Evolutionary conservation across 1,140 invertebrate species (phyloP).

Genomic region (Chlorops oryzae): DNA sequence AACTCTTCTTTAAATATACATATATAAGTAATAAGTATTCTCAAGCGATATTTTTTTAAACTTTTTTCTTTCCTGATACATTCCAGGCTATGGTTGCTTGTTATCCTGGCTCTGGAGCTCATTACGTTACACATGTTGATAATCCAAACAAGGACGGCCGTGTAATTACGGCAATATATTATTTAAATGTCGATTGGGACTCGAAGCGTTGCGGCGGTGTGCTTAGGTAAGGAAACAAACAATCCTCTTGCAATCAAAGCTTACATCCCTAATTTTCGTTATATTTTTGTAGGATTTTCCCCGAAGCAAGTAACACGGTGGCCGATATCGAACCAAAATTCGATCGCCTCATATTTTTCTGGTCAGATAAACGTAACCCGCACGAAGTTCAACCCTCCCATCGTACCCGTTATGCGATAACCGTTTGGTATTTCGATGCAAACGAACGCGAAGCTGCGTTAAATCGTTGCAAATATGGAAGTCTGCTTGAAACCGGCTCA

Average conservation of each 20-base stretch:
- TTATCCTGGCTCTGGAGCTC: constrained; percentile 86
- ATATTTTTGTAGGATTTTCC: constrained; percentile 68
- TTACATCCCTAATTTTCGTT: neutral
- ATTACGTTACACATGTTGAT: constrained; percentile 95
- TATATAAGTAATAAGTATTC: too few species aligned
- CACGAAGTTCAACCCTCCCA: constrained; percentile 92
- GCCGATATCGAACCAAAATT: constrained; percentile 90
- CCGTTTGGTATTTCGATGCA: constrained; percentile 92
- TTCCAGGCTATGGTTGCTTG: constrained; percentile 94
- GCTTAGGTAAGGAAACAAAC: constrained; percentile 53
- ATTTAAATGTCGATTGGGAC: constrained; percentile 91
- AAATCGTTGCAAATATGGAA: constrained; percentile 36
- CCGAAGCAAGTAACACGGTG: constrained; percentile 72
- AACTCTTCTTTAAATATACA: too few species aligned
- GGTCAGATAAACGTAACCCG: constrained; percentile 93
- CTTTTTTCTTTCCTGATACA: too few species aligned
- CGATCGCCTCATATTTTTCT: constrained; percentile 92
- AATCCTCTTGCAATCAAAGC: neutral
- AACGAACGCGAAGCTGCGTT: constrained; percentile 73
- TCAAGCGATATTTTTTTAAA: neutral
- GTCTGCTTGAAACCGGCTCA: constrained; percentile 11
- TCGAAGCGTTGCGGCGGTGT: constrained; percentile 61
- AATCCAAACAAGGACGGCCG: constrained; percentile 94
- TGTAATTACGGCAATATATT: constrained; percentile 94
- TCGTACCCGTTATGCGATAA: constrained; percentile 85